Evolutionary conservation across 2,797 vertebrate species (phyloP), one percentile per base, ranked within the genome.

Genomic region (Oryzias dopingdopingensis): DNA sequence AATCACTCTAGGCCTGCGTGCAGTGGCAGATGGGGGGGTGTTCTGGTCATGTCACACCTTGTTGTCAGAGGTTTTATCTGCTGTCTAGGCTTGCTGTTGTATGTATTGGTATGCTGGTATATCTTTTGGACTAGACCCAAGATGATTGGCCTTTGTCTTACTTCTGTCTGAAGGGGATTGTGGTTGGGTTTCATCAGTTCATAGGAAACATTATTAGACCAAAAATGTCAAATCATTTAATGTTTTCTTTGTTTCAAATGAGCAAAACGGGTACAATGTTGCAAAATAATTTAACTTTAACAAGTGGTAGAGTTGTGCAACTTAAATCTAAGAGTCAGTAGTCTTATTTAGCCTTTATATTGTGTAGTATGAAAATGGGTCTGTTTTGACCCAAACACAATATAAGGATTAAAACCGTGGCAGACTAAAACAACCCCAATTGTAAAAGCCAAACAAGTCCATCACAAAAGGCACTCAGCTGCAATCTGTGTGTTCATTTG

Each of bases 61-160:
- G 87, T 87, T 79, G 89, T 85, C 52, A 76, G 76, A 59, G 63
- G 68, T 74, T 74, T 76, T 79, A 80, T 87, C 86, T 85, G 85
- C 84, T 68, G 80, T 87, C 87, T 83, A 81, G 86, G 85, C 85
- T 88, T 85, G 85, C 86, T 90, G 84, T 85, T 84, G 80, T 18
- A 18, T 18, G 88, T 90, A 90, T 90, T 88, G 84, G 87, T 88
- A 89, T 87, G 66, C 66, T 65, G 2, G 44, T 65, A 71, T 83
- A 72, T 55, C 15, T 44, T 74, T 41, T 57, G 65, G 65, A 37
- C 51, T 17, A 70, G 61, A 77, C 53, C 54, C 56, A 68, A 68
- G 56, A 53, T 37, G 58, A 65, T 62, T 3, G 24, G 50, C 56
- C 56, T 42, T 52, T 56, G 22, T 42, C n/a, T 74, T 56, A 62